A percentile compares a stretch with the other conserved stretches of the same genome.
These are phyloP conservation scores for Diarsia rubi DNA, from an alignment of 2,888 invertebrate species.

Conservation along the genomic window DNA sequence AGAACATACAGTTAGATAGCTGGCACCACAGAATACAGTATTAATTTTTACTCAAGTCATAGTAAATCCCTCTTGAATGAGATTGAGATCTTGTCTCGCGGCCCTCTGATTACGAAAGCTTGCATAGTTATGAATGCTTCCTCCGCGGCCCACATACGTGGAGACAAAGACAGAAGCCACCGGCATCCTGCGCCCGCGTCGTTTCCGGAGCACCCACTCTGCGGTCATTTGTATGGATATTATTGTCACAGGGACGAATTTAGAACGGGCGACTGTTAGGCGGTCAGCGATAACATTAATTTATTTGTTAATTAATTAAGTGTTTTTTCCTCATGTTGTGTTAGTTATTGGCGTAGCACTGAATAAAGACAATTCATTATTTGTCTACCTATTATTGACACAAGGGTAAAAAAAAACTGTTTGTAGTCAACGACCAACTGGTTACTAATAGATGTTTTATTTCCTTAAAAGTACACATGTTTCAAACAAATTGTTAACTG, in stretches of 20 bases:
- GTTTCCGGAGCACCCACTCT: slow-evolving; percentile 71
- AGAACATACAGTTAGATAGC: background rate
- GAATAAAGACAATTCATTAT: background rate
- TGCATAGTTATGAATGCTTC: slow-evolving; percentile 53
- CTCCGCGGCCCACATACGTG: slow-evolving; percentile 61
- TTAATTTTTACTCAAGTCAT: background rate
- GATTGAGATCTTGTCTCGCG: slow-evolving; percentile 12
- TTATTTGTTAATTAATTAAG: background rate
- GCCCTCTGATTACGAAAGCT: slow-evolving; percentile 43
- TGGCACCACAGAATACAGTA: too few relatives aligned
- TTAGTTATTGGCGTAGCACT: background rate
- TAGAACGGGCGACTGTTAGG: slow-evolving; percentile 7
- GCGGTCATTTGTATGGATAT: slow-evolving; percentile 29
- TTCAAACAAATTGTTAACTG: background rate
- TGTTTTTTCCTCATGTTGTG: background rate
- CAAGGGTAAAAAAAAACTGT: background rate
- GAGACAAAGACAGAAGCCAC: slow-evolving; percentile 65
- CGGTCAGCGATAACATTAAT: background rate
- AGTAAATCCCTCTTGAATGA: background rate
- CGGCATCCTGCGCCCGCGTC: slow-evolving; percentile 72
- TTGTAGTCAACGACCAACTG: background rate
- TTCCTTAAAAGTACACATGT: background rate
- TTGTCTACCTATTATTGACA: background rate
- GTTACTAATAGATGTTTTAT: background rate
- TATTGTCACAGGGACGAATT: slow-evolving; percentile 49